Evolutionary conservation across 1,140 invertebrate species (phyloP).

Genomic region (Bombus soroeensis): DNA sequence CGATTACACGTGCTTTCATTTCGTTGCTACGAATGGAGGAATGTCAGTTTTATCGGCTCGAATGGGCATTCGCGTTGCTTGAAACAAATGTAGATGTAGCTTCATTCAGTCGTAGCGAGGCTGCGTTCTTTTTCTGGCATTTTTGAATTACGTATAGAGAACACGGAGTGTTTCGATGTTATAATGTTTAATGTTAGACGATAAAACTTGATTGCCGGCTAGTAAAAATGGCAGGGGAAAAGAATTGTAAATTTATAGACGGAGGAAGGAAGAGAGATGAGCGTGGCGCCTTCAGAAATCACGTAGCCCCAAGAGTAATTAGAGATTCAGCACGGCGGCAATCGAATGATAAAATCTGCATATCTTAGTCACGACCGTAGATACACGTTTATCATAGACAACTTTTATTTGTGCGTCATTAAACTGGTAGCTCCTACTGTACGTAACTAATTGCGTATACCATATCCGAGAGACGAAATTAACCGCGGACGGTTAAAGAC

Average conservation of each 20-base stretch:
- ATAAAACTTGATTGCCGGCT: background rate
- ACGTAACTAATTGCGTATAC: conserved; percentile 21
- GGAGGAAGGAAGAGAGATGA: background rate
- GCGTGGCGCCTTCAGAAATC: conserved; percentile 1
- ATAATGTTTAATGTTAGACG: background rate
- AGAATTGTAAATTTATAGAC: conserved; percentile 23
- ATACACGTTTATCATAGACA: conserved; percentile 25
- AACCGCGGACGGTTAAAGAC: conserved; percentile 1
- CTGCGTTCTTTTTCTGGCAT: background rate
- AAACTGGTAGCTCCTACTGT: conserved; percentile 18
- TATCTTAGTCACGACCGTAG: conserved; percentile 35
- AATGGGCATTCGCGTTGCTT: background rate
- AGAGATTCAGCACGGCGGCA: conserved; percentile 32
- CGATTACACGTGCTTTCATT: background rate
- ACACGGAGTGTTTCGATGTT: background rate
- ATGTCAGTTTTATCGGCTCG: background rate
- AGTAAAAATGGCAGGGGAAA: background rate
- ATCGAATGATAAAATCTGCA: conserved; percentile 47
- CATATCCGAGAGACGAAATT: conserved; percentile 11
- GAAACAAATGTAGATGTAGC: background rate
- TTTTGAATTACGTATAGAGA: conserved; percentile 1
- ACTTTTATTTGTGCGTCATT: conserved; percentile 12
- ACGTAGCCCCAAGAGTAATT: conserved; percentile 30
- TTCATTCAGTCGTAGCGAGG: background rate
- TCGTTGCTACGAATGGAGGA: background rate